Evolutionary conservation across 2,797 vertebrate species (phyloP), one percentile per base, ranked within the genome.

Genomic region (Potorous gilbertii): DNA sequence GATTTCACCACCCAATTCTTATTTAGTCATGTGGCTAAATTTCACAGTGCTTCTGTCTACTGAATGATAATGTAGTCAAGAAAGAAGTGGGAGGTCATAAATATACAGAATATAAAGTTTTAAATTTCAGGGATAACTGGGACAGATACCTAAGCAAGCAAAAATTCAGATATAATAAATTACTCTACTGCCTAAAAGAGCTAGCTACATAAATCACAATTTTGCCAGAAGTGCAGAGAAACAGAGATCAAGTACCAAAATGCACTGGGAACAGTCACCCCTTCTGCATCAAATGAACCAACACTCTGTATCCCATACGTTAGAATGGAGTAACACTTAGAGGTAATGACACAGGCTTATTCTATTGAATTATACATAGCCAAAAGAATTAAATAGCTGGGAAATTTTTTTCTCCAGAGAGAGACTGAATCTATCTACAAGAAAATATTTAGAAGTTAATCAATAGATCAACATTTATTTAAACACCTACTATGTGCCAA

Each of bases 121-220:
- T 54, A 97, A 97, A 81, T 97, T 97, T 95, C 50, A 57, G 56
- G 62, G 57, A 90, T 95, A 94, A 92, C 54, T 92, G 52, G 59
- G 55, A 97, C 92, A 97, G 91, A 18, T n/a, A 98, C 54, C 92
- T 92, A 89, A 90, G 16, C 28, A 95, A 96, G 92, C 56, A 96
- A 97, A n/a, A 96, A 91, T 91, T 97, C 93, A 92, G 62, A 94
- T 96, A 56, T 50, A 97, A 96, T 94, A 93, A 93, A 81, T 95
- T 96, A 96, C 6, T 94, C 96, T 34, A 94, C 28, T 96, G 81
- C 54, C 92, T 95, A 90, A 95, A 21, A 94, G 90, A 95, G 56
- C 95, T 0, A 0, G 92, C 56, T 66, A 89, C 6, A 94, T 97
- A 87, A 31, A 94, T 93, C 92, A 96, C 16, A 96, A 96, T n/a